phyloP scores from a whole-genome alignment of 1,140 invertebrate genomes.

The Battus philenor region DNA sequence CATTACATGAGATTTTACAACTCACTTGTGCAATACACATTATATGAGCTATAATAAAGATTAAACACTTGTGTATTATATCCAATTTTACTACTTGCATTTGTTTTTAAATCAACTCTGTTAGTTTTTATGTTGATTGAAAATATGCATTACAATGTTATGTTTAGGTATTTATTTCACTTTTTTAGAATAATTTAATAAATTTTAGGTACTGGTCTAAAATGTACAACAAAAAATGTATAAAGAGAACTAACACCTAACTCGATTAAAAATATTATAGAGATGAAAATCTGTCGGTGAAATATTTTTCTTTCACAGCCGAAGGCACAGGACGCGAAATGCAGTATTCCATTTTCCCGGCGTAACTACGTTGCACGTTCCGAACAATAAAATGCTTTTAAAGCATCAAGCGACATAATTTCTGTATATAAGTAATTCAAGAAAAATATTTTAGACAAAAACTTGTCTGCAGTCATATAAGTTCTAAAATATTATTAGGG shows the following conservation, averaged over 20 bases:
- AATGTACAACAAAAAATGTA: background rate
- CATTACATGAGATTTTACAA: too few relatives aligned
- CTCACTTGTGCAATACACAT: too few relatives aligned
- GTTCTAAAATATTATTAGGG: background rate
- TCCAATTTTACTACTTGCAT: too few relatives aligned
- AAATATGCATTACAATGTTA: too few relatives aligned
- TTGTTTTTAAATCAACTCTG: too few relatives aligned
- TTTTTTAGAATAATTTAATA: too few relatives aligned
- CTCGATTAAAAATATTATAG: slow-evolving; percentile 35
- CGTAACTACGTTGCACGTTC: slow-evolving; percentile 55
- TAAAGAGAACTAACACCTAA: slow-evolving; percentile 18
- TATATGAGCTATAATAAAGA: too few relatives aligned
- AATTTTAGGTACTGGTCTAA: too few relatives aligned
- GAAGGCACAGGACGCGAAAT: slow-evolving; percentile 56
- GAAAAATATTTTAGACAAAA: slow-evolving; percentile 17
- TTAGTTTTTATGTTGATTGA: too few relatives aligned
- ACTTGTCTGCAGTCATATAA: background rate
- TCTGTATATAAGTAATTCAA: slow-evolving; percentile 47
- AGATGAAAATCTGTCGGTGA: slow-evolving; percentile 47
- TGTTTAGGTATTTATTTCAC: too few relatives aligned
- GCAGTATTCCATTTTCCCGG: slow-evolving; percentile 59
- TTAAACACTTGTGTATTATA: too few relatives aligned
- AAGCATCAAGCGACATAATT: slow-evolving; percentile 59
- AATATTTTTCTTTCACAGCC: slow-evolving; percentile 53
- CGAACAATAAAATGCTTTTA: slow-evolving; percentile 70